Percentiles rank a stretch among this genome's conserved stretches.
These are phyloP conservation scores for Balanococcus diminutus DNA, from an alignment of 2,888 invertebrate genomes.

Conservation along the genomic window DNA sequence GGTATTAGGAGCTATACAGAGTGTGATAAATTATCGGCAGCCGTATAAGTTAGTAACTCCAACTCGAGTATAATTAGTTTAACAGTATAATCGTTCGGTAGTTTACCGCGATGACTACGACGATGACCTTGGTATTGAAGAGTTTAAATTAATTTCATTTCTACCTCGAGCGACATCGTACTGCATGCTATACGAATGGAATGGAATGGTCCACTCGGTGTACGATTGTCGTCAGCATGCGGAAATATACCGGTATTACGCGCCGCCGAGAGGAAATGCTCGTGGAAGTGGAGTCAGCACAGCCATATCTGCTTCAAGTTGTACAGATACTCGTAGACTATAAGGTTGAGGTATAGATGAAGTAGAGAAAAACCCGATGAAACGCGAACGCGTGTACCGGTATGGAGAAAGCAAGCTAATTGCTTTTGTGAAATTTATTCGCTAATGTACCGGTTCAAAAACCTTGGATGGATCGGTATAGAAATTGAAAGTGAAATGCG, in stretches of 20 bases:
- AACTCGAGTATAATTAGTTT: constrained; percentile 35
- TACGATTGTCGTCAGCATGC: neutral
- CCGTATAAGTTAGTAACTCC: no score
- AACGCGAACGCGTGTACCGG: neutral
- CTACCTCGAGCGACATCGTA: neutral
- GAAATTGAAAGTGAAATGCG: constrained; percentile 34
- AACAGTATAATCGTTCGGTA: constrained; percentile 29
- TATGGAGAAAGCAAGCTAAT: constrained; percentile 21
- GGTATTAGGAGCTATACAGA: neutral
- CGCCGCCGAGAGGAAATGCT: neutral
- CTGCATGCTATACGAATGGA: neutral
- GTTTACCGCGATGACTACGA: no score
- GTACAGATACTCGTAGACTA: neutral
- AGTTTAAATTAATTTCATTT: constrained; percentile 40
- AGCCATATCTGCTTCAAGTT: neutral
- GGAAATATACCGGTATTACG: neutral
- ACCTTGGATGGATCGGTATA: constrained; percentile 18
- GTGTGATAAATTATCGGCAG: constrained; percentile 7
- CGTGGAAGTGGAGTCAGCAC: neutral
- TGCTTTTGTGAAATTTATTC: constrained; percentile 37
- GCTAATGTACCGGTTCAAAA: constrained; percentile 11
- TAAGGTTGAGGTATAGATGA: neutral
- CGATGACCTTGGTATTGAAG: constrained; percentile 34
- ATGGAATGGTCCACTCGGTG: neutral
- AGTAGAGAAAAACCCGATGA: neutral